Evolutionary conservation across 2,888 invertebrate species (phyloP), one percentile per base, ranked within the genome.

Genomic region (Aromia moschata): DNA sequence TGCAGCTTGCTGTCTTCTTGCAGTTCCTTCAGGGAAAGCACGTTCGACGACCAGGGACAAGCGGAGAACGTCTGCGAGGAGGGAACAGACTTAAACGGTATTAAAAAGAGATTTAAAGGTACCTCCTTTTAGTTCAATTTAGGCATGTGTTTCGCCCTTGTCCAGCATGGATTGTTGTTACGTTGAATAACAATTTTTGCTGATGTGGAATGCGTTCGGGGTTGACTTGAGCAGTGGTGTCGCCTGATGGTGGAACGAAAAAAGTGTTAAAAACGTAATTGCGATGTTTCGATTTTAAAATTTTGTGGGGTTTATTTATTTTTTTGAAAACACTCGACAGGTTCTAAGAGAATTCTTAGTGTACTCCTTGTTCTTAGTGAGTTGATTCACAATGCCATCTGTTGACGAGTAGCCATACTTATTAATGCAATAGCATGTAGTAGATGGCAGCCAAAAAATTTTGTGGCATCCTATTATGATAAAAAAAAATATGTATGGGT

Each of bases 11-110:
- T 91, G 79, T 91, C 90, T 73, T 91, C 90, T 79, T 91, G 89
- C 86, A 92, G 92, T 80, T 93, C 93, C 49, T 93, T 93, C 83
- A 87, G 92, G 71, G 92, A 92, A 82, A 91, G 92, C 65, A 90
- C 91, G 67, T 90, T 89, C 79, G 89, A 90, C 72, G 91, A 90
- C 66, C 84, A 83, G 69, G 84, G 83, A 62, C 83, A 83, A 70
- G 84, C 82, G 61, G 82, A 82, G 59, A 83, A 82, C 62, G 82
- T 82, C 73, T 80, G 81, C 68, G 83, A 84, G 69, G 86, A 87
- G 68, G 83, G 83, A 75, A 84, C 85, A 65, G 80, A 82, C 75
- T 80, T 83, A 75, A 81, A 81, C 79, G 81, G 81, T 83, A 82
- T 65, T 60, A 77, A 75, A 76, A 78, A 77, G 72, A 69, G 74